Evolutionary conservation across 1,140 invertebrate genomes (phyloP).

Genomic region (Meteorus sp.): DNA sequence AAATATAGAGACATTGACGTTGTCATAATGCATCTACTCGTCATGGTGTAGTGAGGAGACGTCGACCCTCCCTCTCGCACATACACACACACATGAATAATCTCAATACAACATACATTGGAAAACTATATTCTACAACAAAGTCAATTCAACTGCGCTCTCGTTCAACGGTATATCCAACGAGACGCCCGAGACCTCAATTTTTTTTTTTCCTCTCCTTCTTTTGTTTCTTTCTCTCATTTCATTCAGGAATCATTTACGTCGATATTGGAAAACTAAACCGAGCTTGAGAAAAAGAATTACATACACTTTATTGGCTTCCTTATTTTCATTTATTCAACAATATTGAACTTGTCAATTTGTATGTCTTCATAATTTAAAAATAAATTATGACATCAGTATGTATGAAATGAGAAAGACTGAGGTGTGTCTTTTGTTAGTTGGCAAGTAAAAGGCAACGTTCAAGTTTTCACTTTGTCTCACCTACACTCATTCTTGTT

Average conservation of each 20-base stretch:
- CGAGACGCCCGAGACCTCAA: neutral
- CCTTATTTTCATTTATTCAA: too few relatives aligned
- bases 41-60: constrained; percentile 9
- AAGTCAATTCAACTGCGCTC: constrained; percentile 6
- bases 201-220: neutral
- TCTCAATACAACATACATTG: neutral
- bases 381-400: constrained; percentile 9
- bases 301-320: too few relatives aligned
- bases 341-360: neutral
- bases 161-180: constrained; percentile 2
- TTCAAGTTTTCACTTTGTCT: neutral
- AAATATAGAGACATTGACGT: too few relatives aligned
- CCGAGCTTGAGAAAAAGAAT: too few relatives aligned
- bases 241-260: neutral
- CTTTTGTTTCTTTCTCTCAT: neutral
- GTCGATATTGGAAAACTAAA: too few relatives aligned
- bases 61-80: too few relatives aligned
- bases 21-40: neutral
- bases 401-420: neutral
- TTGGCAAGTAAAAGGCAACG: neutral
- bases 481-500: too few relatives aligned
- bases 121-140: constrained; percentile 5
- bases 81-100: too few relatives aligned
- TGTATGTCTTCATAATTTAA: neutral
- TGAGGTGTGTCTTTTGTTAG: constrained; percentile 9